Conservation (phyloP, 1,140 invertebrate species). For the Sycophaga agraensis region DNA sequence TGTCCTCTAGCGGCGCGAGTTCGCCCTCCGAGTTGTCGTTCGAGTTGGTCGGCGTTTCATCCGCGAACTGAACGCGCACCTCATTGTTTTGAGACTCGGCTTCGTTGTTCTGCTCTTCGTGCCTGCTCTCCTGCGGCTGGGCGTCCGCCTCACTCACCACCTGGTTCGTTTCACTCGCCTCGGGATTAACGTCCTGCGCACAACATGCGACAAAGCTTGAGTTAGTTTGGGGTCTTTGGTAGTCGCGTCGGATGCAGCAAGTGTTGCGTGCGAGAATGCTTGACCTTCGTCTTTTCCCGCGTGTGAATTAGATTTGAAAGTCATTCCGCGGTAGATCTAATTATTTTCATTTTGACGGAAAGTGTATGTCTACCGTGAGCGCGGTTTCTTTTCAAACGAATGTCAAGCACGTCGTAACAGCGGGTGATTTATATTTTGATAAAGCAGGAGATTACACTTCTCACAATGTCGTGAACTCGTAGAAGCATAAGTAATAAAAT, state of each 20-base stretch:
- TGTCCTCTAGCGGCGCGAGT: slow-evolving; percentile 62
- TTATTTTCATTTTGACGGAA: background rate
- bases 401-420: background rate
- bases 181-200: slow-evolving; percentile 51
- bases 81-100: slow-evolving; percentile 66
- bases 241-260: too few relatives aligned
- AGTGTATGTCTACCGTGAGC: background rate
- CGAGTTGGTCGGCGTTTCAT: slow-evolving; percentile 54
- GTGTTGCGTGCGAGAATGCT: too few relatives aligned
- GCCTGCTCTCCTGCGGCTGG: too few relatives aligned
- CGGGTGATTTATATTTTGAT: background rate
- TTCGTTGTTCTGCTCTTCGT: too few relatives aligned
- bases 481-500: background rate
- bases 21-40: slow-evolving; percentile 56
- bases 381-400: background rate
- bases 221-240: too few relatives aligned
- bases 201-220: background rate
- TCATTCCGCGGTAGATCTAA: background rate
- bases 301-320: background rate
- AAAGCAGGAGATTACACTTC: background rate
- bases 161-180: slow-evolving; percentile 50
- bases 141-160: slow-evolving; percentile 44
- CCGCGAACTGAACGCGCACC: slow-evolving; percentile 65
- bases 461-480: slow-evolving; percentile 4
- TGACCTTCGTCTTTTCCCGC: too few relatives aligned